phyloP scores from a whole-genome alignment of 2,888 invertebrate species.

The Oscheius sp. region DNA sequence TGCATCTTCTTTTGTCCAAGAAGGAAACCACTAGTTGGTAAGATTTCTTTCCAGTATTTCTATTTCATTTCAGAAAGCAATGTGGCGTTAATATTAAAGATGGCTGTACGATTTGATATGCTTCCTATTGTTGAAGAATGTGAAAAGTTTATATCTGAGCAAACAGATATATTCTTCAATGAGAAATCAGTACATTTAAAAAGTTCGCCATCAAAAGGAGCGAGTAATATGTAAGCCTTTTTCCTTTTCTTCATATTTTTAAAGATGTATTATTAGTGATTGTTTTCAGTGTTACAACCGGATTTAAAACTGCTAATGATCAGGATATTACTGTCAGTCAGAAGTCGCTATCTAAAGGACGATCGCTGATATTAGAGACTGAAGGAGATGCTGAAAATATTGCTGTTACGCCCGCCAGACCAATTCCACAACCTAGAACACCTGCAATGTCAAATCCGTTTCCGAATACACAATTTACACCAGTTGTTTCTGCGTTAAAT shows the following conservation, averaged over 20 bases:
- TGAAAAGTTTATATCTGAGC: conserved; percentile 56
- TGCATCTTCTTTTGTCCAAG: conserved; percentile 66
- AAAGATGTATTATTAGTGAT: background rate
- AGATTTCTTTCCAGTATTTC: background rate
- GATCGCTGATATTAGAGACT: background rate
- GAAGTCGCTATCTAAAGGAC: conserved; percentile 5
- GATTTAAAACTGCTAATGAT: conserved; percentile 22
- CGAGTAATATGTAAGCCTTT: no score
- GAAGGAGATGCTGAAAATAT: conserved; percentile 9
- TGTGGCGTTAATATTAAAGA: conserved; percentile 56
- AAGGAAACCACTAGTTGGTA: conserved; percentile 62
- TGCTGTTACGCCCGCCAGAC: background rate
- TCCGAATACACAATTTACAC: background rate
- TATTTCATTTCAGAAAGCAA: conserved; percentile 48
- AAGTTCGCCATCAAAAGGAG: no score
- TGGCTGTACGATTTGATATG: conserved; percentile 61
- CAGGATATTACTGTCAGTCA: conserved; percentile 27
- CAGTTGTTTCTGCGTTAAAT: background rate
- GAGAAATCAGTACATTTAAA: conserved; percentile 61
- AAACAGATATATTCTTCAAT: conserved; percentile 54
- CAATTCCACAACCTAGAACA: background rate
- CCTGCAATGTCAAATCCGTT: background rate
- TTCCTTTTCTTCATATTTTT: conserved; percentile 56
- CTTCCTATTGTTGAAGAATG: conserved; percentile 60
- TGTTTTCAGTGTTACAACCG: background rate